phyloP scores from a whole-genome alignment of 1,140 invertebrate species.

The Cotesia vestalis region DNA sequence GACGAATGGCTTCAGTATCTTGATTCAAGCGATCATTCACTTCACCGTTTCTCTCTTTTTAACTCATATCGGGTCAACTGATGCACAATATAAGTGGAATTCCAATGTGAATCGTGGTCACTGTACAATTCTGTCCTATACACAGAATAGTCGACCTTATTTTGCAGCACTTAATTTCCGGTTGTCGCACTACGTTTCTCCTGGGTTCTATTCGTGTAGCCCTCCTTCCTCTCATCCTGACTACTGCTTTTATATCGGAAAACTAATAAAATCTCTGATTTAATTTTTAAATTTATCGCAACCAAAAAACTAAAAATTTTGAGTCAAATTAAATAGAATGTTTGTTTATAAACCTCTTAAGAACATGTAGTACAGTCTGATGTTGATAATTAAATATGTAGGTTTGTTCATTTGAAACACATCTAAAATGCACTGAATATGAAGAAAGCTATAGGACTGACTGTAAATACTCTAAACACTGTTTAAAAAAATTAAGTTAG shows the following conservation, averaged over 20 bases:
- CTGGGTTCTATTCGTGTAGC: not conserved
- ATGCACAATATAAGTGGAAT: slow-evolving; percentile 17
- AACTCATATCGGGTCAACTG: not conserved
- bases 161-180: slow-evolving; percentile 30
- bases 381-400: too few species aligned
- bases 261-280: not conserved
- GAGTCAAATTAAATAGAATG: too few species aligned
- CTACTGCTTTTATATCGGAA: not conserved
- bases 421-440: too few species aligned
- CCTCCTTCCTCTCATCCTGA: not conserved
- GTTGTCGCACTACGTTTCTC: slow-evolving; percentile 1
- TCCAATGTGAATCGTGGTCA: slow-evolving; percentile 20
- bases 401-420: too few species aligned
- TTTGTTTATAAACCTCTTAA: too few species aligned
- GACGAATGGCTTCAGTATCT: slow-evolving; percentile 1
- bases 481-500: too few species aligned
- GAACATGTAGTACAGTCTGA: too few species aligned
- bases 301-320: too few species aligned
- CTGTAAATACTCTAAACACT: too few species aligned
- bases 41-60: not conserved
- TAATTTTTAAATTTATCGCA: too few species aligned
- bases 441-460: too few species aligned
- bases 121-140: not conserved
- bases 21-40: not conserved
- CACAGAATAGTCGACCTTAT: slow-evolving; percentile 15